Base-by-base conservation (phyloP, 2,113 vertebrate genomes). In the Oncorhynchus kisutch region DNA sequence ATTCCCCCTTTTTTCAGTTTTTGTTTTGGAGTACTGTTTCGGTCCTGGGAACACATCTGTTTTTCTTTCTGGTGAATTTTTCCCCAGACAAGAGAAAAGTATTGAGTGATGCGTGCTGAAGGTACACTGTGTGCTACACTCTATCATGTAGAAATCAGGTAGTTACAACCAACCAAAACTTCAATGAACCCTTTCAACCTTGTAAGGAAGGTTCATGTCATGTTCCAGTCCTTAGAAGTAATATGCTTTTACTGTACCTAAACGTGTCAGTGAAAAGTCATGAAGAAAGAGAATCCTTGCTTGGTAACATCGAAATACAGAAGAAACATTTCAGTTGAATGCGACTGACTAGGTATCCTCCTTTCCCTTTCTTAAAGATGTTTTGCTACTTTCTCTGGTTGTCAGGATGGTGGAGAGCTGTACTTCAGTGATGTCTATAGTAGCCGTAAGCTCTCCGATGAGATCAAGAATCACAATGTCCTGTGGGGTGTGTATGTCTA, bases 371-470 rank as follows among this genome's bases (percentile, higher is more conserved):
- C 14, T 4, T 39, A 20, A 68, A 68, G 3, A 5, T 14, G 13
- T 51, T 51, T 9, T 45, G 31, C 39, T 51, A n/a, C 54, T 39
- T 31, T 25, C 73, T 77, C 54, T 78, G 65, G n/a, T 76, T 84
- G 82, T 74, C 79, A 97, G 96, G 87, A 92, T 0, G 96, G 96
- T 0, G 95, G 96, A 62, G 96, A 99, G 84, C 91, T 97, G 64
- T 96, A 96, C 88, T 98, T 98, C 90, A 98, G 95, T 70, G 97
- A 98, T 0, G 64, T 98, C 83, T 98, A 96, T 2, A 84, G 93
- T 86, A 96, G 82, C 88, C 88, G 89, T 84, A 88, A 82, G 80
- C 86, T 97, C 75, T 88, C 94, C 0, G 92, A 94, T 82, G 89
- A 92, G 2, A 57, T 96, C 60, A 93, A 80, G 85, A 91, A 88